Evolutionary conservation across 2,797 vertebrate genomes (phyloP).

Genomic region (Hozukius guyotensis): DNA sequence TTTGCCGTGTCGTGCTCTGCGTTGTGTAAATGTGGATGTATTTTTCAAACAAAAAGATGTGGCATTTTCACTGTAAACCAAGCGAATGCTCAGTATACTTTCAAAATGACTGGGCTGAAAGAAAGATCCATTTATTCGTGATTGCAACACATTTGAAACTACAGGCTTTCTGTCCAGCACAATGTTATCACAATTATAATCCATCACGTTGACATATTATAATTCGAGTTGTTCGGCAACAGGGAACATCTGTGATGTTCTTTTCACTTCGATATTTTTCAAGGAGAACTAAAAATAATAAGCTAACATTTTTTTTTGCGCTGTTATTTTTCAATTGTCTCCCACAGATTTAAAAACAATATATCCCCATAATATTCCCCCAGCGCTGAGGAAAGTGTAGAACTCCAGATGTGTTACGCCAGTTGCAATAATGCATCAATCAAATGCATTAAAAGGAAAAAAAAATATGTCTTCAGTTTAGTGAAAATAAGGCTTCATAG

Average conservation of each 20-base stretch:
- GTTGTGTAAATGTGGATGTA: slow-evolving; percentile 92
- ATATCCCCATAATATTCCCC: slow-evolving; percentile 8
- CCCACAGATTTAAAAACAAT: slow-evolving; percentile 8
- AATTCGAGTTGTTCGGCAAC: slow-evolving; percentile 27
- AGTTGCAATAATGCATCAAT: slow-evolving; percentile 9
- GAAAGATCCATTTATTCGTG: slow-evolving; percentile 76
- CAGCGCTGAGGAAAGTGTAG: not conserved
- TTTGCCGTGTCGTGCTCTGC: slow-evolving; percentile 91
- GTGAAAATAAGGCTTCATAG: not conserved
- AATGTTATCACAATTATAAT: slow-evolving; percentile 43
- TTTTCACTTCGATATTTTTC: slow-evolving; percentile 10
- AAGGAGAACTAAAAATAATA: slow-evolving; percentile 35
- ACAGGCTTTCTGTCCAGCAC: slow-evolving; percentile 33
- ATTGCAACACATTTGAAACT: slow-evolving; percentile 72
- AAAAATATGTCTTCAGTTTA: not conserved
- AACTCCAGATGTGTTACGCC: slow-evolving; percentile 4
- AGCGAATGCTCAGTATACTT: slow-evolving; percentile 26
- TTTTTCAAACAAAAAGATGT: slow-evolving; percentile 90
- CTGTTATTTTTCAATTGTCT: slow-evolving; percentile 25
- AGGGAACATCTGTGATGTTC: slow-evolving; percentile 43
- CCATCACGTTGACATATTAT: slow-evolving; percentile 53
- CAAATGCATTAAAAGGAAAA: not conserved
- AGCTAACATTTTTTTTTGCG: not conserved
- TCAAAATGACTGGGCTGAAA: slow-evolving; percentile 63
- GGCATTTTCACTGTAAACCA: slow-evolving; percentile 52